phyloP scores from a whole-genome alignment of 2,888 invertebrate species.

The Sinhomidia bicolor region DNA sequence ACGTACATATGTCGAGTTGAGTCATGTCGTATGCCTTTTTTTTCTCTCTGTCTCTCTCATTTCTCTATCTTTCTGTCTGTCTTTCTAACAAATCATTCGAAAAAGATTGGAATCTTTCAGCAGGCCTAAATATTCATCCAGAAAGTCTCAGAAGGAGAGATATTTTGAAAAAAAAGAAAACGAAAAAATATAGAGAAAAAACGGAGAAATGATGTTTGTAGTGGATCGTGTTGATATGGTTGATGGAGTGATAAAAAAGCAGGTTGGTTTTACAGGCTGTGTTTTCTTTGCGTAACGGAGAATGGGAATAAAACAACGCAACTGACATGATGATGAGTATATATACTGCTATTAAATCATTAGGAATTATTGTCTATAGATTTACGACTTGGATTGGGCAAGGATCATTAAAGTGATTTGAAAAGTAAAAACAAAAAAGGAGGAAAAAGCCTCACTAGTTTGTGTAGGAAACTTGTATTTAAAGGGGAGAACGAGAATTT shows the following conservation, averaged over 20 bases:
- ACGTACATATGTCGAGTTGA: background rate
- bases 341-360: slow-evolving; percentile 1
- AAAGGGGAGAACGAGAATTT: background rate
- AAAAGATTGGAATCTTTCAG: slow-evolving; percentile 56
- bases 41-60: background rate
- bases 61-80: background rate
- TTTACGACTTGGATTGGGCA: slow-evolving; percentile 38
- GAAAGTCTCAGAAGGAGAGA: slow-evolving; percentile 6
- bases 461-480: background rate
- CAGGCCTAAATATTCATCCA: slow-evolving; percentile 30
- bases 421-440: background rate
- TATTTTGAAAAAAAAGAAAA: background rate
- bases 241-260: slow-evolving; percentile 36
- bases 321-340: slow-evolving; percentile 14
- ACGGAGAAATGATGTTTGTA: background rate
- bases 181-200: background rate
- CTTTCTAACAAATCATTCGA: slow-evolving; percentile 55
- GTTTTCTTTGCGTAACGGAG: slow-evolving; percentile 1
- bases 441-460: slow-evolving; percentile 28
- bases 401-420: slow-evolving; percentile 53
- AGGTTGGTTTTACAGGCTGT: background rate
- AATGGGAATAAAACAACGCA: background rate
- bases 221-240: slow-evolving; percentile 1
- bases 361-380: slow-evolving; percentile 17
- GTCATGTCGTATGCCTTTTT: slow-evolving; percentile 25